These are phyloP conservation scores for Gallirallus australis DNA, from an alignment of 2,797 vertebrate genomes.

Conservation along the genomic window DNA sequence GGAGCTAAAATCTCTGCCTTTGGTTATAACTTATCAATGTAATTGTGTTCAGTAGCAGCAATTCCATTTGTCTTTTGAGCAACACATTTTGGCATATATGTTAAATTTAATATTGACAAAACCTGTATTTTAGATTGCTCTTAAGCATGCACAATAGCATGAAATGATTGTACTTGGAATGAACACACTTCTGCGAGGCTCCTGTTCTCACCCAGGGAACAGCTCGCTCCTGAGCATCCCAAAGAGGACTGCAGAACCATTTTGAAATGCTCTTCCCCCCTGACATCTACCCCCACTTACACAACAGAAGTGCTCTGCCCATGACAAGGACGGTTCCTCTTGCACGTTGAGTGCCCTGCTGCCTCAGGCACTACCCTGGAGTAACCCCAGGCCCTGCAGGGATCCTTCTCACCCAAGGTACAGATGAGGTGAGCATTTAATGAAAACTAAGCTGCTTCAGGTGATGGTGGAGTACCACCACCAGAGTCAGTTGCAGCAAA, in stretches of 20 bases:
- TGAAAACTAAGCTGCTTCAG: background rate
- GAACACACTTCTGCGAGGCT: background rate
- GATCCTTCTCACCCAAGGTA: background rate
- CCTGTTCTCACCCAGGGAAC: background rate
- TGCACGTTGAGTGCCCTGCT: background rate
- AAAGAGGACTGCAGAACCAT: accelerated
- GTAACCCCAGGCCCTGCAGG: background rate
- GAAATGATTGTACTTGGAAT: background rate
- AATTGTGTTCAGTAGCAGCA: background rate
- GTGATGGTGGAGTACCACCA: background rate
- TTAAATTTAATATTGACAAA: background rate
- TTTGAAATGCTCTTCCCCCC: background rate
- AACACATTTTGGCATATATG: background rate
- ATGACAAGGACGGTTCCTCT: background rate
- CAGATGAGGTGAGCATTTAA: background rate
- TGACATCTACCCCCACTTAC: background rate
- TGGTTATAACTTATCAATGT: background rate
- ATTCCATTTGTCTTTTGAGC: background rate
- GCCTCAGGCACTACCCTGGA: background rate
- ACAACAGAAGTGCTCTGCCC: background rate
- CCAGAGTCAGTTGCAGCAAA: background rate
- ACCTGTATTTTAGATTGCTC: background rate
- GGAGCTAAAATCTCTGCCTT: background rate
- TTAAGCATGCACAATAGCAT: background rate
- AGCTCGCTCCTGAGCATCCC: background rate